phyloP scores from a whole-genome alignment of 2,797 vertebrate genomes.

The Lepilemur ruficaudatus region DNA sequence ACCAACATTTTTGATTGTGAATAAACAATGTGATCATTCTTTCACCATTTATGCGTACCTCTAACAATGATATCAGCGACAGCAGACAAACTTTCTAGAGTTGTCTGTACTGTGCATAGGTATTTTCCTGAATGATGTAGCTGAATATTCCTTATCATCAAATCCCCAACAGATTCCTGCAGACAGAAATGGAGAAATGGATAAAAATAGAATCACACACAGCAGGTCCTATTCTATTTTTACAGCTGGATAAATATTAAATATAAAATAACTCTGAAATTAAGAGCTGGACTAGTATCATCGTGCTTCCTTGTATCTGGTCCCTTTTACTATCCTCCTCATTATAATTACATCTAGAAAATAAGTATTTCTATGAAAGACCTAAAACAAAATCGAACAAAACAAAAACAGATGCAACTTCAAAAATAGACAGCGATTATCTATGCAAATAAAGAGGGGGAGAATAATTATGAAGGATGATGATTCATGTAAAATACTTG shows the following conservation, averaged over 20 bases:
- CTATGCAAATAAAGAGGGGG: neutral
- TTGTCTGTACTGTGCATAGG: conserved; percentile 89
- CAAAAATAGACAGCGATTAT: conserved; percentile 61
- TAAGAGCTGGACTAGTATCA: conserved; percentile 73
- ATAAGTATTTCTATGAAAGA: conserved; percentile 65
- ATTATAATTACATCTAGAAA: conserved; percentile 73
- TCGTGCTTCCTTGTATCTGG: conserved; percentile 63
- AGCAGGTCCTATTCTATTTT: conserved; percentile 51
- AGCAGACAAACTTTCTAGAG: conserved; percentile 90
- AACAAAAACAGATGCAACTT: conserved; percentile 60
- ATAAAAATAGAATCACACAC: conserved; percentile 68
- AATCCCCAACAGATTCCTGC: conserved; percentile 91
- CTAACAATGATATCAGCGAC: conserved; percentile 90
- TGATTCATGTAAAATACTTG: neutral
- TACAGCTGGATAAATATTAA: conserved; percentile 76
- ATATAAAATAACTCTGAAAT: conserved; percentile 71
- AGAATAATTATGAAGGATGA: conserved; percentile 15
- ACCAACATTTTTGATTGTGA: neutral
- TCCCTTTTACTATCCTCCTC: conserved; percentile 72
- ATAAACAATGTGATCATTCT: neutral
- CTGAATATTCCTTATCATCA: conserved; percentile 94
- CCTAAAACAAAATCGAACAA: conserved; percentile 72
- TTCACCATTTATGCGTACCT: conserved; percentile 83
- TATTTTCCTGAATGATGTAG: conserved; percentile 93
- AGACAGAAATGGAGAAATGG: conserved; percentile 55